These are phyloP conservation scores for Azemiops feae DNA, from an alignment of 2,113 vertebrate genomes.

Conservation along the genomic window DNA sequence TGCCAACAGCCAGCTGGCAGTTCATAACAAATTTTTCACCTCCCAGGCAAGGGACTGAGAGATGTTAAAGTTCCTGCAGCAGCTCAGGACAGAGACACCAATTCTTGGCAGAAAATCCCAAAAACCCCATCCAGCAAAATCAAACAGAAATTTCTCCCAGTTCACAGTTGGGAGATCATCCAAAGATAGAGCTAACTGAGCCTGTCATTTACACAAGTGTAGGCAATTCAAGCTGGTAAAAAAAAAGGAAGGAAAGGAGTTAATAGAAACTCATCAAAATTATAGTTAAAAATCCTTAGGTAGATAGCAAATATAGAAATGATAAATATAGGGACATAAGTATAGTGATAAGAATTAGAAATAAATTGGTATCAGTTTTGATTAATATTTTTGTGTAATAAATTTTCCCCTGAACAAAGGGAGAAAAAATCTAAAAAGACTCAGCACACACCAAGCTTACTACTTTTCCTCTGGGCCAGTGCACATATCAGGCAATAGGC, in stretches of 20 bases:
- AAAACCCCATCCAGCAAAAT: not conserved
- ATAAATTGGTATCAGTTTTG: not conserved
- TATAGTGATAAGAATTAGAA: not conserved
- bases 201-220: not conserved
- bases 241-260: not conserved
- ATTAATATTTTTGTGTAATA: not conserved
- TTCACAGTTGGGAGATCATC: not conserved
- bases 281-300: not conserved
- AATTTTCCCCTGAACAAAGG: not conserved
- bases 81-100: not conserved
- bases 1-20: not conserved
- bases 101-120: not conserved
- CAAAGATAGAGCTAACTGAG: not conserved
- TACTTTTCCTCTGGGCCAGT: not conserved
- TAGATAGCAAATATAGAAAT: not conserved
- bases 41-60: not conserved
- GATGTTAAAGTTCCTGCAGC: not conserved
- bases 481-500: not conserved
- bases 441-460: not conserved
- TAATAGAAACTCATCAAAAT: not conserved
- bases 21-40: not conserved
- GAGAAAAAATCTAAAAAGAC: not conserved
- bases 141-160: not conserved
- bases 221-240: not conserved
- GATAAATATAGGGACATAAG: not conserved